phyloP scores from a whole-genome alignment of 2,888 invertebrate species.

The Agrenia bidenticulata region DNA sequence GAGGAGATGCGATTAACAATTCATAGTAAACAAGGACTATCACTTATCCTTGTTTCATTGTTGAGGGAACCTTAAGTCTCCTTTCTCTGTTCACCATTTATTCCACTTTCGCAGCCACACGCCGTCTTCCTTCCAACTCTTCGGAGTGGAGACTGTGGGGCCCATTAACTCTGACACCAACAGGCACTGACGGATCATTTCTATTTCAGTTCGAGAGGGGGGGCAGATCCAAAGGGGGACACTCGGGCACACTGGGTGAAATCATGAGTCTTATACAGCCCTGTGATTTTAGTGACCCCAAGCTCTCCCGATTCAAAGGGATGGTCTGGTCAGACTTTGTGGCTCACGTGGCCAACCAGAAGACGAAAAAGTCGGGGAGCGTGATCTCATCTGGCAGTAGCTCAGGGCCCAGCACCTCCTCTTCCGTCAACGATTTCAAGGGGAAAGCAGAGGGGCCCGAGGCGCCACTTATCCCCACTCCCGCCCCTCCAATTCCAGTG shows the following conservation, averaged over 20 bases:
- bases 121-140: too few species aligned
- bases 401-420: slow-evolving; percentile 22
- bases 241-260: slow-evolving; percentile 59
- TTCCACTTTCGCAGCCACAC: too few species aligned
- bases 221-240: slow-evolving; percentile 60
- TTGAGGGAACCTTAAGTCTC: too few species aligned
- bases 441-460: slow-evolving; percentile 16
- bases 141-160: too few species aligned
- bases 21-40: too few species aligned
- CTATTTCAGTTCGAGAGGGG: slow-evolving; percentile 60
- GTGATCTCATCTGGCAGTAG: slow-evolving; percentile 41
- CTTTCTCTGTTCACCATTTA: too few species aligned
- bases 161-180: too few species aligned
- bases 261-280: slow-evolving; percentile 59
- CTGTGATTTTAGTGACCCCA: slow-evolving; percentile 61
- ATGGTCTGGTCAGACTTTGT: slow-evolving; percentile 58
- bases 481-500: background rate
- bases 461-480: too few species aligned
- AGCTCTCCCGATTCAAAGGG: slow-evolving; percentile 60
- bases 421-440: slow-evolving; percentile 16
- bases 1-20: too few species aligned
- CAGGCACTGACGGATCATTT: too few species aligned
- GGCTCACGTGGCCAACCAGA: slow-evolving; percentile 55
- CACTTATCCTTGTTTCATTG: too few species aligned
- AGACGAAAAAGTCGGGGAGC: slow-evolving; percentile 38